Conservation (phyloP, 2,888 invertebrate species). For the Cerastis leucographa region DNA sequence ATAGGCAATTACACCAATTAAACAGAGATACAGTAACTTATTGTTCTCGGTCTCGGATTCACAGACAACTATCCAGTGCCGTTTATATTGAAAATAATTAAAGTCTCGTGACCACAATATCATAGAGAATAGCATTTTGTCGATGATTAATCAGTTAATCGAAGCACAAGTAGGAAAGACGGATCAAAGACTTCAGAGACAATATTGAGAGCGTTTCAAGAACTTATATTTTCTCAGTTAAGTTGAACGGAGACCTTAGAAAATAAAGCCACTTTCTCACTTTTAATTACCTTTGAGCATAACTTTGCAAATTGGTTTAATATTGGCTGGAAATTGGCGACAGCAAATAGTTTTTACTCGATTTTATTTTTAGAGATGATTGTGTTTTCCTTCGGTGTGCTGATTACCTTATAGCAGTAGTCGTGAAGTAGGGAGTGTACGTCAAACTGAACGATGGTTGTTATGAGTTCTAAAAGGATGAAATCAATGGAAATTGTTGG, state of each 20-base stretch:
- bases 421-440: neutral
- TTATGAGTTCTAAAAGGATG: neutral
- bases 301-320: slow-evolving; percentile 38
- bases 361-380: neutral
- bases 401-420: neutral
- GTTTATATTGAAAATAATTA: slow-evolving; percentile 50
- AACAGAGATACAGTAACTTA: slow-evolving; percentile 31
- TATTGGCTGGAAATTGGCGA: slow-evolving; percentile 23
- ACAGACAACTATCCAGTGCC: slow-evolving; percentile 15
- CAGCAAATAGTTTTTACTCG: slow-evolving; percentile 22
- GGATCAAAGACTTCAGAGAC: slow-evolving; percentile 42
- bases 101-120: slow-evolving; percentile 37
- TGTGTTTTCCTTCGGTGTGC: neutral
- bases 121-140: slow-evolving; percentile 18
- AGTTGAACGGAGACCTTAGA: slow-evolving; percentile 38
- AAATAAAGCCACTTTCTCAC: slow-evolving; percentile 33
- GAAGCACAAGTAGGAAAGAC: slow-evolving; percentile 21
- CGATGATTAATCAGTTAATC: slow-evolving; percentile 49
- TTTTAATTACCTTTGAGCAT: slow-evolving; percentile 53
- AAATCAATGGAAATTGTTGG: slow-evolving; percentile 18
- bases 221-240: slow-evolving; percentile 37
- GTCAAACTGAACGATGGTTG: neutral
- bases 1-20: slow-evolving; percentile 50
- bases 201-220: slow-evolving; percentile 32
- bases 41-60: slow-evolving; percentile 9